A percentile compares a stretch with the other conserved stretches of the same genome.
Conservation (phyloP, 2,888 invertebrate species). For the Andrena praecox region DNA sequence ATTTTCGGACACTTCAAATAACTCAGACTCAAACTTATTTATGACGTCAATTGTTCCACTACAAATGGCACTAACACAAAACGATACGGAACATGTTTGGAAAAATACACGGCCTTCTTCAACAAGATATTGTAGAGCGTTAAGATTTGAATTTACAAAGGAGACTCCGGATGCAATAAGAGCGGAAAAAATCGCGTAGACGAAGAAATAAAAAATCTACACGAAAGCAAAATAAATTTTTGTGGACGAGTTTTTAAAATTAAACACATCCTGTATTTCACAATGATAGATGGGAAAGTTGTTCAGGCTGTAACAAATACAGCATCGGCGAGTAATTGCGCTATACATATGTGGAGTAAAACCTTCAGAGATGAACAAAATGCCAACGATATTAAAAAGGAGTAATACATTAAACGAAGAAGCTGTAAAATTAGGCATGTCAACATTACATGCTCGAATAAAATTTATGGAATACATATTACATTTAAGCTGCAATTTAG, state of each 20-base stretch:
- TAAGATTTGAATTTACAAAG: background rate
- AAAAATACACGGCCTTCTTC: slow-evolving; percentile 1
- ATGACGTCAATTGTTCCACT: slow-evolving; percentile 10
- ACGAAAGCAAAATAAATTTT: too few species aligned
- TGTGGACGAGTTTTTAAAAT: too few species aligned
- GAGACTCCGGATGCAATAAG: background rate
- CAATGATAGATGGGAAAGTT: slow-evolving; percentile 4
- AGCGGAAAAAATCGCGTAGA: background rate
- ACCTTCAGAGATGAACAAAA: too few species aligned
- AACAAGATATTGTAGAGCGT: background rate
- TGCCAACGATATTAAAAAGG: too few species aligned
- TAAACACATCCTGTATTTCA: background rate
- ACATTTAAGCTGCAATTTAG: too few species aligned
- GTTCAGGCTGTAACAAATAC: too few species aligned
- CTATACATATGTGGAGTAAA: too few species aligned
- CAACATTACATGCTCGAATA: too few species aligned
- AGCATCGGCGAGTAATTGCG: too few species aligned
- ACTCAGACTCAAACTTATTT: background rate
- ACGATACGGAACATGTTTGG: background rate
- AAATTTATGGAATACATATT: too few species aligned
- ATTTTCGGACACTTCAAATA: background rate
- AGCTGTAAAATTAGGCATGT: too few species aligned
- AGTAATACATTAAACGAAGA: too few species aligned
- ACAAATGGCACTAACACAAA: background rate
- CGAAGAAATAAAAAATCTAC: background rate